Percentiles rank a stretch among this genome's conserved stretches.
Conservation (phyloP, 2,888 invertebrate genomes). For the Drosophila tripunctata region DNA sequence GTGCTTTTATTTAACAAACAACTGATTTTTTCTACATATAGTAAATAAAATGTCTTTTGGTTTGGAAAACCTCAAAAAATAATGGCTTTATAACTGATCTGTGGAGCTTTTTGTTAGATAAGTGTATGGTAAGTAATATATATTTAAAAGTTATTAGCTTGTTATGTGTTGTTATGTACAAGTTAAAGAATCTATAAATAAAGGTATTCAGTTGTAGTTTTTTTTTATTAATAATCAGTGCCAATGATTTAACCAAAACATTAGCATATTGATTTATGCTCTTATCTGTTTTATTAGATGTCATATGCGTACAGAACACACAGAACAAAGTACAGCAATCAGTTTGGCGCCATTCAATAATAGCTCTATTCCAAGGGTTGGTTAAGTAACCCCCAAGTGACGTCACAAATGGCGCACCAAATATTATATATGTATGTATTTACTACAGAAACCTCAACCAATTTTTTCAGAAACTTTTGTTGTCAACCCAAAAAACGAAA, state of each 20-base stretch:
- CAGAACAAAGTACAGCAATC: neutral
- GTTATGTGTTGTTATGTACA: too few species aligned
- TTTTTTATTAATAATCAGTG: neutral
- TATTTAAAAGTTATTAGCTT: too few species aligned
- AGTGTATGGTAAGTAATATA: too few species aligned
- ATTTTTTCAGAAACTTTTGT: constrained; percentile 16
- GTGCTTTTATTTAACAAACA: constrained; percentile 42
- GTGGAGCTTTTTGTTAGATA: too few species aligned
- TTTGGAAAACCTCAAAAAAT: constrained; percentile 63
- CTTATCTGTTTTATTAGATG: constrained; percentile 1
- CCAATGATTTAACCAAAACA: neutral
- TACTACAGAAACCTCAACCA: constrained; percentile 37
- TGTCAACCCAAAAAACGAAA: constrained; percentile 20
- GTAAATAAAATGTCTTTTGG: constrained; percentile 68
- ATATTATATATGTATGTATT: constrained; percentile 28
- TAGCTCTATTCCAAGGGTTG: constrained; percentile 14
- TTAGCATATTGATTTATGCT: neutral
- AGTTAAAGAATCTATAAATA: too few species aligned
- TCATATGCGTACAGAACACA: neutral
- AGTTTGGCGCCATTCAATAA: constrained; percentile 26
- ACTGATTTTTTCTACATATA: constrained; percentile 64
- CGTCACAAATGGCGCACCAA: constrained; percentile 58
- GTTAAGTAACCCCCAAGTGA: constrained; percentile 24
- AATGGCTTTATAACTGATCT: neutral
- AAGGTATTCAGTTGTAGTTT: too few species aligned